A percentile compares a stretch with the other conserved stretches of the same genome.
Conservation (phyloP, 2,888 invertebrate species). For the Dolichopus griseipennis region DNA sequence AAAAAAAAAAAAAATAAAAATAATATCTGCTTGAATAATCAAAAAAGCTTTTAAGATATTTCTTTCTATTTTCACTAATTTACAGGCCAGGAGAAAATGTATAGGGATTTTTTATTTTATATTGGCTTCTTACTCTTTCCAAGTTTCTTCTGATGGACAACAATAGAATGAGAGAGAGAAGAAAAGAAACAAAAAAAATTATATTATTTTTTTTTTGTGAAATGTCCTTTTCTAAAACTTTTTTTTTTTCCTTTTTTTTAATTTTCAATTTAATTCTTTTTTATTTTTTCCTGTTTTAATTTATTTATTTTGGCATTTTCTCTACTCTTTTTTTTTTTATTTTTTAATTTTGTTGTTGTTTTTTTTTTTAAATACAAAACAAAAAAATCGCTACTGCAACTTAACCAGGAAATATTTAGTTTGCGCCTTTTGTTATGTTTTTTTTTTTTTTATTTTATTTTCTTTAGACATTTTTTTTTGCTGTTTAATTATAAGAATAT, state of each 20-base stretch:
- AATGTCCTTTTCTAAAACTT: neutral
- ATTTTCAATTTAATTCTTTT: slow-evolving; percentile 1
- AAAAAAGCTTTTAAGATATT: slow-evolving; percentile 14
- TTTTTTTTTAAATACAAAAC: neutral
- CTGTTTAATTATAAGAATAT: neutral
- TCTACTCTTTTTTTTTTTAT: neutral
- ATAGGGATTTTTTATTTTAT: slow-evolving; percentile 25
- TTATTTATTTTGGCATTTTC: slow-evolving; percentile 6
- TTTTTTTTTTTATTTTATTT: neutral
- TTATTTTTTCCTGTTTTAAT: neutral
- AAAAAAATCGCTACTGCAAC: neutral
- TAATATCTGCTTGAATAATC: slow-evolving; percentile 14
- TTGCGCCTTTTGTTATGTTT: neutral
- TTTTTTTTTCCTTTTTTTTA: neutral
- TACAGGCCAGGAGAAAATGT: slow-evolving; percentile 9
- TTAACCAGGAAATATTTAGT: slow-evolving; percentile 1
- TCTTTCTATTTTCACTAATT: slow-evolving; percentile 3
- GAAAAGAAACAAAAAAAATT: too few species aligned
- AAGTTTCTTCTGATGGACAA: slow-evolving; percentile 11
- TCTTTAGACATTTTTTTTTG: neutral
- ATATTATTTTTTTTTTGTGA: neutral
- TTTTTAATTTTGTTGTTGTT: neutral
- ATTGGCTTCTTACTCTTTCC: slow-evolving; percentile 24
- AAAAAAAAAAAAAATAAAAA: slow-evolving; percentile 7
- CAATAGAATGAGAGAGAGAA: slow-evolving; percentile 15